Evolutionary conservation across 1,140 invertebrate species (phyloP), one percentile per base, ranked within the genome.

Genomic region (Drosophila pandora): DNA sequence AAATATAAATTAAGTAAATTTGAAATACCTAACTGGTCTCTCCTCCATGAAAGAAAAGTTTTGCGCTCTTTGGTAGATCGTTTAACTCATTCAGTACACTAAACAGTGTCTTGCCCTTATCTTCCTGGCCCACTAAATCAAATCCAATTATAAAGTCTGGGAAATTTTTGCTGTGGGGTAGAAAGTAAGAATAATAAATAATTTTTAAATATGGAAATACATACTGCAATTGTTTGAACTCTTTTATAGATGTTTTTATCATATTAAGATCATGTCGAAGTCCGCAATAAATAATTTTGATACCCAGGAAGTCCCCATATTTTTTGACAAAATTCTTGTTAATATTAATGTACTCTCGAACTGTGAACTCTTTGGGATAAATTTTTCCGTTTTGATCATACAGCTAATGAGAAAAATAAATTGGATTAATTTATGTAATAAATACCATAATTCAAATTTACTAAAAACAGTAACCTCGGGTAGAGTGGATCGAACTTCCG

Each of bases 31-130:
- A 92, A 93, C 95, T 93, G n/a, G 95, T 97, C 92, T 97, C 96
- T 21, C 95, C 96, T 0, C 95, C 95, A 78, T 97, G 96, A 63
- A 96, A 95, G 77, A 96, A 96, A 58, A 94, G 94, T 1, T 93
- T 92, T 0, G 95, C 81, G 5, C 91, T 59, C 3, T 63, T 69
- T 39, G 84, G 91, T 0, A 90, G 76, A 3, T 91, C 90, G 22
- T 93, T 71, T 0, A 95, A 74, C 23, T 90, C 79, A 4, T 92
- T 72, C 2, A 94, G 34, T 68, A 94, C 94, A 30, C 92, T 73
- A 9, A 92, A 76, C 2, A 95, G 81, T 0, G 94, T 92, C 25
- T 91, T 76, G 0, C 94, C 94, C n/a, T 92, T 91, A 63, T 95
- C 94, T 91, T 95, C 95, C 59, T 94, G 94, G 0, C 94, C 94